Evolutionary conservation across 2,888 invertebrate species (phyloP), one percentile per base, ranked within the genome.

Genomic region (Icerya purchasi): DNA sequence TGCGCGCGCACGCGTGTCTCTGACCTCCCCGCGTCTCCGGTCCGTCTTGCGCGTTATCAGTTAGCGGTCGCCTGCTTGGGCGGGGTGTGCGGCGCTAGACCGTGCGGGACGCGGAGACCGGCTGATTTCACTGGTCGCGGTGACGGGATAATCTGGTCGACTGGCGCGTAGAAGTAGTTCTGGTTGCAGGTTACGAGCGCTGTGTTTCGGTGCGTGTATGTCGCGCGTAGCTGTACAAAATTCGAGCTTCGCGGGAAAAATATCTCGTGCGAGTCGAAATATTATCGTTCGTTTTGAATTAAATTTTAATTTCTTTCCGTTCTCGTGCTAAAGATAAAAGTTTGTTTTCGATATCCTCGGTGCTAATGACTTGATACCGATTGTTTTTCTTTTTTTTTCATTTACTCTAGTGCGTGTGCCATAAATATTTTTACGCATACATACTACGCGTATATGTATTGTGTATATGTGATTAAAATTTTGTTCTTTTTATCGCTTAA

Each of bases 51-150:
- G 49, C 14, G 14, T 8, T 49, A 49, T 49, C 8, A 14, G 49
- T 14, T 14, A 14, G 49, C 49, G 49, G 10, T 49, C 20, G 19
- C 19, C 2, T 51, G 3, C 2, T 2, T 2, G 20, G 3, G 51
- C n/a, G 51, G 51, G 51, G 50, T 50, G 56, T 22, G 18, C 36
- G 22, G 8, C 20, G n/a, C 57, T 22, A 14, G 57, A 74, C 73
- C 73, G 72, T 72, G 72, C 72, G 69, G 72, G 70, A 71, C 72
- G 74, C 74, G 73, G 74, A 74, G 73, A 74, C 72, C 73, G 72
- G 72, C 73, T 22, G 25, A 2, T 24, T 50, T 22, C 21, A 19
- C 50, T 10, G 20, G 21, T 36, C 3, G 25, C 53, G 52, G 1
- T 19, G 49, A 25, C 57, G 14, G 57, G 50, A 23, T 36, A 36